A percentile compares a stretch with the other conserved stretches of the same genome.
phyloP scores from a whole-genome alignment of 2,888 invertebrate genomes.

The Bombyx huttoni region DNA sequence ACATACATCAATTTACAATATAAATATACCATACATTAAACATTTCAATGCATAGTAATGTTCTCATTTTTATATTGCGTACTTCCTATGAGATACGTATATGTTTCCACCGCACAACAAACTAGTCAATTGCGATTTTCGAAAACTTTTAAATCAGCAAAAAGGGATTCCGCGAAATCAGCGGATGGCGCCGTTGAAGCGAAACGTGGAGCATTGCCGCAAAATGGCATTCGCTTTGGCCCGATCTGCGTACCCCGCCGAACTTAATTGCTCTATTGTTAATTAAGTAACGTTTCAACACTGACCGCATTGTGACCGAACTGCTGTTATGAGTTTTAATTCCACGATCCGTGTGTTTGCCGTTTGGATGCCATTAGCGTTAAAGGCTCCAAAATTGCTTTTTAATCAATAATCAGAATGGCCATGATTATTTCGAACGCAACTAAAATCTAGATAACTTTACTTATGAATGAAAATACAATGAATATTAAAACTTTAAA shows the following conservation, averaged over 20 bases:
- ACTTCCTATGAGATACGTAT: background rate
- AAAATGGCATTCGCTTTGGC: conserved; percentile 54
- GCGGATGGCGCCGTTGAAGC: conserved; percentile 45
- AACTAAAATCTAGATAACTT: background rate
- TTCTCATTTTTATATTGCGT: background rate
- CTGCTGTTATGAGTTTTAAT: conserved; percentile 38
- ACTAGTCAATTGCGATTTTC: conserved; percentile 2
- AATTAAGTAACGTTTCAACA: conserved; percentile 66
- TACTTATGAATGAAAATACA: conserved; percentile 5
- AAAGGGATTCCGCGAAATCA: conserved; percentile 57
- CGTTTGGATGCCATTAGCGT: too few relatives aligned
- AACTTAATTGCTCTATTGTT: conserved; percentile 72
- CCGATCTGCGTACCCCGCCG: conserved; percentile 41
- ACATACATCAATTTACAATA: too few relatives aligned
- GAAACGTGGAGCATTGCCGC: conserved; percentile 34
- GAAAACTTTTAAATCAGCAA: conserved; percentile 44
- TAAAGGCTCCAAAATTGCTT: too few relatives aligned
- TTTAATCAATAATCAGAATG: background rate
- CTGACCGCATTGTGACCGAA: conserved; percentile 46
- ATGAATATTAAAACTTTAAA: background rate
- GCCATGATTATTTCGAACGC: background rate
- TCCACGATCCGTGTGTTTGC: conserved; percentile 10
- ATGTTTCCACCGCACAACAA: background rate
- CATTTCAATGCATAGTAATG: too few relatives aligned
- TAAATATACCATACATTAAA: too few relatives aligned